Conservation (phyloP, 2,113 vertebrate genomes). For the Cyrtonyx montezumae region DNA sequence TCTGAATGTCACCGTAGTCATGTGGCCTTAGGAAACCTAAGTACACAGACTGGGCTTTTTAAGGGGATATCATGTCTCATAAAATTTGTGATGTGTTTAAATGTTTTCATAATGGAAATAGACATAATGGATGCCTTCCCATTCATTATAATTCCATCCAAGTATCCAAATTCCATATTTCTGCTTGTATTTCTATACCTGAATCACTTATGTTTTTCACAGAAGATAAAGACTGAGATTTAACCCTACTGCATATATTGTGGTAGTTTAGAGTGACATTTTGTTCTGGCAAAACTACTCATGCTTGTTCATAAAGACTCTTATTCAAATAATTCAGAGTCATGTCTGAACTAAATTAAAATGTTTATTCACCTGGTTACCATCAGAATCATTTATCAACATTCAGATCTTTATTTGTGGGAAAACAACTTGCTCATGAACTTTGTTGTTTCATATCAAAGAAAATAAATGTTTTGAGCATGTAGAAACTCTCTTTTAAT, state of each 20-base stretch:
- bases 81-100: neutral
- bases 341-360: neutral
- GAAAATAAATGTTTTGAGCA: neutral
- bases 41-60: neutral
- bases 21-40: neutral
- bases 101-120: neutral
- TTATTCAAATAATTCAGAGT: neutral
- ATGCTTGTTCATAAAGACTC: neutral
- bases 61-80: neutral
- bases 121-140: neutral
- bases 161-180: neutral
- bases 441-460: neutral
- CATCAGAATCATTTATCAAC: neutral
- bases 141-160: neutral
- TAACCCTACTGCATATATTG: neutral
- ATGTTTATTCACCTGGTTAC: neutral
- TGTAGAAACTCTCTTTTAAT: neutral
- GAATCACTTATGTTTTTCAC: neutral
- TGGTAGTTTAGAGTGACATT: neutral
- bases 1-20: neutral
- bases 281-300: neutral
- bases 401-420: neutral
- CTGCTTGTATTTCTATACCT: neutral
- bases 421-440: neutral
- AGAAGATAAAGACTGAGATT: neutral